These are phyloP conservation scores for Dryoscopus gambensis DNA, from an alignment of 2,113 vertebrate species.

Conservation along the genomic window DNA sequence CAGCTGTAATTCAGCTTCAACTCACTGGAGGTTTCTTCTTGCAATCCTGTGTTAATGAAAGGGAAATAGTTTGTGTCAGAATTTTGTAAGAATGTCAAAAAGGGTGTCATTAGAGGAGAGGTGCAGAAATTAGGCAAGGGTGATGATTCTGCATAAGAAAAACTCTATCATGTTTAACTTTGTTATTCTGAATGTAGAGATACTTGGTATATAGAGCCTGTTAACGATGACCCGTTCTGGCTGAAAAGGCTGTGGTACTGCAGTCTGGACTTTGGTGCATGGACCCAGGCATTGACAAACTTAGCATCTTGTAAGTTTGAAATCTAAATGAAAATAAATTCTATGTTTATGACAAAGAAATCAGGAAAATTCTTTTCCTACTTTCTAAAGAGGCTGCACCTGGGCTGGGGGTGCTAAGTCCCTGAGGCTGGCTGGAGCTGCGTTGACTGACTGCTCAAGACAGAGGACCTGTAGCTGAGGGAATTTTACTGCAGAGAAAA, in stretches of 20 bases:
- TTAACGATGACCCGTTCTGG: neutral
- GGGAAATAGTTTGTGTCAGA: neutral
- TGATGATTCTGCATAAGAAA: neutral
- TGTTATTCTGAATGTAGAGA: neutral
- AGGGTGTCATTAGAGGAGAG: neutral
- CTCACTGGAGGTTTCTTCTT: neutral
- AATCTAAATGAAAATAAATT: neutral
- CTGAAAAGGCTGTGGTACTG: neutral
- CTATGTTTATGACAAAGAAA: neutral
- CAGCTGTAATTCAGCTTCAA: neutral
- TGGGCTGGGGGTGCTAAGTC: neutral
- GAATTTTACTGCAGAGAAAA: neutral
- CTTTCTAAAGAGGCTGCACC: neutral
- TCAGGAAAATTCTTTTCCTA: neutral
- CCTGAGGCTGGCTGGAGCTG: neutral
- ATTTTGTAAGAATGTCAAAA: neutral
- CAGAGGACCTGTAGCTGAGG: neutral
- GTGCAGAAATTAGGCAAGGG: neutral
- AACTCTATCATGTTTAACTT: neutral
- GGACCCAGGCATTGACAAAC: neutral
- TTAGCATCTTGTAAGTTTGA: neutral
- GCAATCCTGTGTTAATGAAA: neutral
- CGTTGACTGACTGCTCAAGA: neutral
- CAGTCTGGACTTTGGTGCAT: neutral
- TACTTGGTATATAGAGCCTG: too few species aligned